Evolutionary conservation across 2,113 vertebrate genomes (phyloP).

Genomic region (Xenus cinereus): DNA sequence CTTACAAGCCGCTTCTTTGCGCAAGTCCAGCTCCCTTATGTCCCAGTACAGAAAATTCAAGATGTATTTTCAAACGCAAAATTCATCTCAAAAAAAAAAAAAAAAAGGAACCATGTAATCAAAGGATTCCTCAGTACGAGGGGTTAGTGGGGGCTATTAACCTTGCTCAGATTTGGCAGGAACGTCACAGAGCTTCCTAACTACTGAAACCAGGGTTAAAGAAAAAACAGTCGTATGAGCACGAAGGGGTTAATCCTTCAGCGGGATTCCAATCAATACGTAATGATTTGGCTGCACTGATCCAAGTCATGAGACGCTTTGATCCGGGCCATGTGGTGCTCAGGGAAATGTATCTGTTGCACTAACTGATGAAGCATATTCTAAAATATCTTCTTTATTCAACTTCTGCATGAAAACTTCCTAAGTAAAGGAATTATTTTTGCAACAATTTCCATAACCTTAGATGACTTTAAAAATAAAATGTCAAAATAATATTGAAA

Average conservation of each 20-base stretch:
- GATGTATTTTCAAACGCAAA: background rate
- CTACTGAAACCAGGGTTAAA: background rate
- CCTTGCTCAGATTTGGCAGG: background rate
- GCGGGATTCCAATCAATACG: conserved; percentile 78
- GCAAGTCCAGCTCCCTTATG: background rate
- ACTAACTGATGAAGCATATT: conserved; percentile 75
- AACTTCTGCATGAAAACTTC: conserved; percentile 60
- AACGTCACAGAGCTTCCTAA: background rate
- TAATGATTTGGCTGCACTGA: conserved; percentile 84
- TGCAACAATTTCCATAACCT: conserved; percentile 65
- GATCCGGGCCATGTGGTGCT: conserved; percentile 78
- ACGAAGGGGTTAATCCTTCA: conserved; percentile 71
- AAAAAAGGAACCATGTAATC: background rate
- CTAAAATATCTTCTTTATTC: conserved; percentile 76
- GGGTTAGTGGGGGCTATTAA: background rate
- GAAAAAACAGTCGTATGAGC: background rate
- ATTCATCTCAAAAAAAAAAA: background rate
- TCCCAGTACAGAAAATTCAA: background rate
- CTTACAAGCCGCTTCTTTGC: background rate
- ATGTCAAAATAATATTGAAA: conserved; percentile 46
- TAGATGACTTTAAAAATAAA: conserved; percentile 48
- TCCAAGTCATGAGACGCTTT: conserved; percentile 80
- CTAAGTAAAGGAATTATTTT: conserved; percentile 66
- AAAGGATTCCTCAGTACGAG: background rate
- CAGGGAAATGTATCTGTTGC: conserved; percentile 72